A percentile compares a stretch with the other conserved stretches of the same genome.
Conservation (phyloP, 2,797 vertebrate species). For the Alfaro cultratus region DNA sequence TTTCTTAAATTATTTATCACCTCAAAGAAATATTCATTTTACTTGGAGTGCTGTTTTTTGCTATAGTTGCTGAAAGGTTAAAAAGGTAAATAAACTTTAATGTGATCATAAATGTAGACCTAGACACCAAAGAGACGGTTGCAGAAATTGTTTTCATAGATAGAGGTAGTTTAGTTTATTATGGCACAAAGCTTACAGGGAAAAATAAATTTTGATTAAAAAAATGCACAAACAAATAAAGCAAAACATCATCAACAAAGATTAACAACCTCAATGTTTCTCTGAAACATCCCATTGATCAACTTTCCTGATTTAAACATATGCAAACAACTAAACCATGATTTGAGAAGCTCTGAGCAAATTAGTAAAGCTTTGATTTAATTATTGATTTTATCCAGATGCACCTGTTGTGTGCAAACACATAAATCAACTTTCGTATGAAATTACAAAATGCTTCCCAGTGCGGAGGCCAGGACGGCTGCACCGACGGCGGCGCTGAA, state of each 20-base stretch:
- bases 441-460: background rate
- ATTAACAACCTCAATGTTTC: slow-evolving; percentile 59
- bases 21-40: background rate
- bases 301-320: slow-evolving; percentile 26
- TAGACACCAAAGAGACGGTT: background rate
- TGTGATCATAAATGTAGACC: background rate
- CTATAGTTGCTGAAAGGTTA: background rate
- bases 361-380: no score
- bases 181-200: background rate
- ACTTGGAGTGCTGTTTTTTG: background rate
- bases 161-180: background rate
- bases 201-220: slow-evolving; percentile 35
- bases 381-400: background rate
- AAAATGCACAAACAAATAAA: slow-evolving; percentile 4
- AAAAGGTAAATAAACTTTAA: background rate
- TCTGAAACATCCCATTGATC: slow-evolving; percentile 61
- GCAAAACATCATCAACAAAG: slow-evolving; percentile 27
- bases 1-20: background rate
- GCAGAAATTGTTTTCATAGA: background rate
- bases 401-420: background rate
- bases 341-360: background rate
- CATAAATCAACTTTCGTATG: background rate
- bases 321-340: background rate
- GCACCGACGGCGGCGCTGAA: background rate
- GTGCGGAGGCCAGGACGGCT: background rate